Conservation (phyloP, 2,888 invertebrate genomes). For the Drosophila eohydei region DNA sequence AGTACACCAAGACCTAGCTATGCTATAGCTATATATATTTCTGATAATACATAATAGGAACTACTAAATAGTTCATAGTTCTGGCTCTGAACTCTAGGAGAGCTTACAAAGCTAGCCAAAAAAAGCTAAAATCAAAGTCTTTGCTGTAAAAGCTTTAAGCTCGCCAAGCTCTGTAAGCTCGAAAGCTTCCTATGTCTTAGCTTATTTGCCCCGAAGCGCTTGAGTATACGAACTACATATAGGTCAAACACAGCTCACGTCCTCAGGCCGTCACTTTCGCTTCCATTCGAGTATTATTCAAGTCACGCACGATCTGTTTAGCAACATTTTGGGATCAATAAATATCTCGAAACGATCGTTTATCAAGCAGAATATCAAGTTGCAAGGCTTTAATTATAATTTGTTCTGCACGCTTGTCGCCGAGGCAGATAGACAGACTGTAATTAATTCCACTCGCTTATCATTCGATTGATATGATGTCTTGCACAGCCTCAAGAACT, state of each 20-base stretch:
- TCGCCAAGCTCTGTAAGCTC: neutral
- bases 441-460: conserved; percentile 22
- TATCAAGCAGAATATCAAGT: conserved; percentile 20
- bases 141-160: neutral
- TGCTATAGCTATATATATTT: no score
- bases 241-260: neutral
- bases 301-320: conserved; percentile 4
- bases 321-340: conserved; percentile 1
- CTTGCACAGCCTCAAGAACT: neutral
- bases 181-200: neutral
- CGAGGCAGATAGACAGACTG: conserved; percentile 18
- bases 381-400: conserved; percentile 46
- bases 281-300: neutral
- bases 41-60: no score
- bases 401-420: conserved; percentile 18
- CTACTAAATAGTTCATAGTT: no score
- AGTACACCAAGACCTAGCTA: no score
- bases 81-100: neutral
- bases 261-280: conserved; percentile 1
- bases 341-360: conserved; percentile 31
- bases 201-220: neutral
- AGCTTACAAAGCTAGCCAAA: neutral
- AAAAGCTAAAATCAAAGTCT: neutral
- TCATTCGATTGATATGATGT: conserved; percentile 7
- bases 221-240: neutral